Evolutionary conservation across 2,888 invertebrate species (phyloP).

Genomic region (Tipula helvola): DNA sequence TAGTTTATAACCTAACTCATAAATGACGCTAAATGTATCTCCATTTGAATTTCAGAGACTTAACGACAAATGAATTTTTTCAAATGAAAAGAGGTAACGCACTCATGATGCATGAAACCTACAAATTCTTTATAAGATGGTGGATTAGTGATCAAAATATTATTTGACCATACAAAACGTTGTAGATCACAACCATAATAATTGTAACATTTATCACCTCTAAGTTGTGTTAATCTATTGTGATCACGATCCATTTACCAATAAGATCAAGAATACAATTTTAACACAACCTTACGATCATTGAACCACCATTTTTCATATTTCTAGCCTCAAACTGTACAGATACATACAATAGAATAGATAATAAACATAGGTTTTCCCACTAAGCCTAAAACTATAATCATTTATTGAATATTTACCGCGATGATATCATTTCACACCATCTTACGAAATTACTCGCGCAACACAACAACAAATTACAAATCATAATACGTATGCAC

Average conservation of each 20-base stretch:
- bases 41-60: no score
- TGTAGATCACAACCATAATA: background rate
- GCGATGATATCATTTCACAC: background rate
- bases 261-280: background rate
- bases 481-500: background rate
- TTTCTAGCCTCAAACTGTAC: background rate
- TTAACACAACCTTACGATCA: background rate
- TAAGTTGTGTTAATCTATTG: background rate
- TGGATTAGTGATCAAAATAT: background rate
- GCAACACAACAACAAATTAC: background rate
- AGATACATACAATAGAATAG: background rate
- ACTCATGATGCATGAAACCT: no score
- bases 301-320: background rate
- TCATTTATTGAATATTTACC: background rate
- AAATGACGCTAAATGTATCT: no score
- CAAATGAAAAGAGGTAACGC: no score
- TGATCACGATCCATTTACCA: background rate
- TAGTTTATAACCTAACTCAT: no score
- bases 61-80: no score
- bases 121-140: no score
- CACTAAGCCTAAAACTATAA: background rate
- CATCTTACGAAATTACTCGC: background rate
- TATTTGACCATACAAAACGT: no score
- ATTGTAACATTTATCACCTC: background rate
- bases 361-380: background rate